Evolutionary conservation across 2,888 invertebrate genomes (phyloP).

Genomic region (Nomada ferruginata): DNA sequence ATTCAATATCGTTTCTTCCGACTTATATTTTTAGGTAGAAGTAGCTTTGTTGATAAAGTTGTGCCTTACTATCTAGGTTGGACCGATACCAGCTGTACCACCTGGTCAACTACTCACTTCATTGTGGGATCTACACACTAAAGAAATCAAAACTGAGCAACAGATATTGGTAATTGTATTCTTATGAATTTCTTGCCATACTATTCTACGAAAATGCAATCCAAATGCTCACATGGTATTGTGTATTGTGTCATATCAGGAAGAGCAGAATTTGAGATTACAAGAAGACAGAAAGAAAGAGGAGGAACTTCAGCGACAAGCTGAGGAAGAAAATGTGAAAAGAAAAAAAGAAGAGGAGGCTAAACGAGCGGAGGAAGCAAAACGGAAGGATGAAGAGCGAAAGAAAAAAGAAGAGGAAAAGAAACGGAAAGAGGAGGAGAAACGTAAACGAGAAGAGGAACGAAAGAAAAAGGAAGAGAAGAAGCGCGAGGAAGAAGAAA

Average conservation of each 20-base stretch:
- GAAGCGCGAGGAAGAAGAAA: slow-evolving; percentile 84
- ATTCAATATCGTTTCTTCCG: not conserved
- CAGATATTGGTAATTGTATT: slow-evolving; percentile 82
- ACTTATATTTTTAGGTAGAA: not conserved
- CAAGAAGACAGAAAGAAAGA: slow-evolving; percentile 84
- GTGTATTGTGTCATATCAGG: slow-evolving; percentile 56
- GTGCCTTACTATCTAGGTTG: slow-evolving; percentile 71
- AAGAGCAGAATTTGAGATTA: slow-evolving; percentile 79
- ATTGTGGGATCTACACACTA: slow-evolving; percentile 82
- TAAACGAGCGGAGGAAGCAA: slow-evolving; percentile 77
- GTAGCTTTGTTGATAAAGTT: not conserved
- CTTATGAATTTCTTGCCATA: not conserved
- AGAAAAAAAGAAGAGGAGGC: slow-evolving; percentile 79
- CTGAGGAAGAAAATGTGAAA: slow-evolving; percentile 75
- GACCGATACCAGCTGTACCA: slow-evolving; percentile 80
- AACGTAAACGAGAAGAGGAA: slow-evolving; percentile 85
- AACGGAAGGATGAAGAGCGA: slow-evolving; percentile 85
- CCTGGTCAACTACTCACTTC: slow-evolving; percentile 82
- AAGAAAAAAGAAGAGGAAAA: slow-evolving; percentile 85
- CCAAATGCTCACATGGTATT: not conserved
- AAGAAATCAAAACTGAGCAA: slow-evolving; percentile 85
- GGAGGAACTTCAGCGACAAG: slow-evolving; percentile 84
- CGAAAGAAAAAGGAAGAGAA: slow-evolving; percentile 85
- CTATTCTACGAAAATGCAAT: not conserved
- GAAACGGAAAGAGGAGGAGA: slow-evolving; percentile 85